Evolutionary conservation across 1,140 invertebrate genomes (phyloP).

Genomic region (Trichonephila clavipes): DNA sequence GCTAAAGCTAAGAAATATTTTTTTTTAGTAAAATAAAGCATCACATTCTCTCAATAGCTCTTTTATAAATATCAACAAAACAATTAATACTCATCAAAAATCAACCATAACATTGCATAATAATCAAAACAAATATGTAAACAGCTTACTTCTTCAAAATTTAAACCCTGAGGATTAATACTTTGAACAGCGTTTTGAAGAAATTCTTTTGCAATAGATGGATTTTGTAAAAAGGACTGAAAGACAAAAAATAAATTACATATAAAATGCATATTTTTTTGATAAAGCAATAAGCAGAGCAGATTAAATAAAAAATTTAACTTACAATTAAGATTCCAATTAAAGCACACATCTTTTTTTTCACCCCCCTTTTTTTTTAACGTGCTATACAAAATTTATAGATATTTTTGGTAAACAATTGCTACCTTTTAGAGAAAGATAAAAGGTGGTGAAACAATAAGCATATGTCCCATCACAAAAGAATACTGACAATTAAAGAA

Average conservation of each 20-base stretch:
- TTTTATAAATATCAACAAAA: background rate
- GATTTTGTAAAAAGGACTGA: conserved; percentile 22
- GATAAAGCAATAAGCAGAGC: no score
- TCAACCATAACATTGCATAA: background rate
- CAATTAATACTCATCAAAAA: background rate
- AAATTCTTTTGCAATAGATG: background rate
- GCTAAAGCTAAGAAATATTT: background rate
- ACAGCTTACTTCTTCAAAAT: background rate
- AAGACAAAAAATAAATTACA: background rate
- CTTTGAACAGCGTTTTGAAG: background rate
- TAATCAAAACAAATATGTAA: background rate
- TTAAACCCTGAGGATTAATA: background rate
- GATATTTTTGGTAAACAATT: background rate
- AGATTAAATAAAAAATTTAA: background rate
- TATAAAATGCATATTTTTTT: background rate
- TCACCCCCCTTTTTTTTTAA: background rate
- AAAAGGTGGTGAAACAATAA: background rate
- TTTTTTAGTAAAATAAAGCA: background rate
- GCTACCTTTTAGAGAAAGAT: background rate
- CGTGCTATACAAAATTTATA: background rate
- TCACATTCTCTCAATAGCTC: no score
- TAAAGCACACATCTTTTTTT: background rate
- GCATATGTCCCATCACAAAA: no score
- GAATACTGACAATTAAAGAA: no score
- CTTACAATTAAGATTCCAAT: background rate